A percentile compares a stretch with the other conserved stretches of the same genome.
phyloP scores from a whole-genome alignment of 2,113 vertebrate genomes.

The Myotis lucifugus region DNA sequence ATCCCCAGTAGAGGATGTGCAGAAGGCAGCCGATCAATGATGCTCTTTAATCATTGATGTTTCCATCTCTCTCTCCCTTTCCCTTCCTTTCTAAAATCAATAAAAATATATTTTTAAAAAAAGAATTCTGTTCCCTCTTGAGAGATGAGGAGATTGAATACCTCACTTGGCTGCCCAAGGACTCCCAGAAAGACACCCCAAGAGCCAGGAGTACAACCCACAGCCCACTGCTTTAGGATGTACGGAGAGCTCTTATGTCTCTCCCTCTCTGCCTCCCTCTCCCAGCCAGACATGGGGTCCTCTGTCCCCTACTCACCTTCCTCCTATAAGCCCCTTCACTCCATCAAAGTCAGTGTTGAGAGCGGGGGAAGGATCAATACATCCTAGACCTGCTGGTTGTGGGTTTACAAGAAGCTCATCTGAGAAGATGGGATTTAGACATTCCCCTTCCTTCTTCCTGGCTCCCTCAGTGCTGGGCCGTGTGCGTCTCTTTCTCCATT shows the following conservation, averaged over 20 bases:
- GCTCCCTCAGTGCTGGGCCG: not conserved
- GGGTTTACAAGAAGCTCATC: not conserved
- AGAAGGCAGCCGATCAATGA: too few species aligned
- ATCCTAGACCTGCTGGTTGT: not conserved
- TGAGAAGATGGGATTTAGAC: not conserved
- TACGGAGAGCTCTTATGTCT: not conserved
- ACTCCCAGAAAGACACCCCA: not conserved
- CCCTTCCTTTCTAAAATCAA: too few species aligned
- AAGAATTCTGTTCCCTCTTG: not conserved
- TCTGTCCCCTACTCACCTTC: not conserved
- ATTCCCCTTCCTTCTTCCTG: not conserved
- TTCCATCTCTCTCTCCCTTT: too few species aligned
- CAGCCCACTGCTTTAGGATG: not conserved
- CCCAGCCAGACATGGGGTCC: not conserved
- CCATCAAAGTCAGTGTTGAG: not conserved
- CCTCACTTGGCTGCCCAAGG: not conserved
- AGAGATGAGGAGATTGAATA: not conserved
- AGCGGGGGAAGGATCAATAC: not conserved
- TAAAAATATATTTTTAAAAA: too few species aligned
- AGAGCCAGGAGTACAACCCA: not conserved
- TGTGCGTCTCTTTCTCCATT: not conserved
- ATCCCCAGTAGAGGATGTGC: too few species aligned
- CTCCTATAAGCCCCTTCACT: not conserved
- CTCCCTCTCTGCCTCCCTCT: not conserved
- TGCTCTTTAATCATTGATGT: too few species aligned